Evolutionary conservation across 1,140 invertebrate species (phyloP).

Genomic region (Alviniconcha marisindica): DNA sequence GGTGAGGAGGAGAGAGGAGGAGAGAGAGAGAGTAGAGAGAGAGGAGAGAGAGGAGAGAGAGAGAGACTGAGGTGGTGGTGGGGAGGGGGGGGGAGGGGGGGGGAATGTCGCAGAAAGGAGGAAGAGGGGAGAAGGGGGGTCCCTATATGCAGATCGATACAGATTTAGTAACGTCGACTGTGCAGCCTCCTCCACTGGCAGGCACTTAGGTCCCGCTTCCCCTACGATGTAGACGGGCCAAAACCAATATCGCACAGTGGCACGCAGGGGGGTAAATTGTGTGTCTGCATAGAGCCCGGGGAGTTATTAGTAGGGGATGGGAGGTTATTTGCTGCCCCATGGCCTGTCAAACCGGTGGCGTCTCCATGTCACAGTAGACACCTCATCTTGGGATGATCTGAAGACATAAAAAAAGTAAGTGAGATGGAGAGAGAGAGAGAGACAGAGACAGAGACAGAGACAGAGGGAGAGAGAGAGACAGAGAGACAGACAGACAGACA

Average conservation of each 20-base stretch:
- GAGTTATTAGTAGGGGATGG: neutral
- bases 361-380: too few relatives aligned
- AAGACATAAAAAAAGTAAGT: neutral
- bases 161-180: neutral
- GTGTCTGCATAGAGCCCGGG: neutral
- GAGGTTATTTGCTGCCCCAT: too few relatives aligned
- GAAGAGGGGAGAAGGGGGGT: neutral
- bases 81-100: neutral
- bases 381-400: too few relatives aligned
- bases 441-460: neutral
- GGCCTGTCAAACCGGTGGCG: too few relatives aligned
- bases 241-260: too few relatives aligned
- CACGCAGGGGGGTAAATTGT: too few relatives aligned
- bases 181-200: too few relatives aligned
- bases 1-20: neutral
- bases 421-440: neutral
- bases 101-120: neutral
- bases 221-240: too few relatives aligned
- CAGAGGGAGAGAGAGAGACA: neutral
- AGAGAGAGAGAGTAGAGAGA: neutral
- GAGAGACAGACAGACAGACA: neutral
- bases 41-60: neutral
- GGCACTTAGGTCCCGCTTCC: too few relatives aligned
- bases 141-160: neutral
- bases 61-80: neutral